A percentile compares a stretch with the other conserved stretches of the same genome.
Conservation (phyloP, 2,113 vertebrate genomes). For the Oryzias woworae region DNA sequence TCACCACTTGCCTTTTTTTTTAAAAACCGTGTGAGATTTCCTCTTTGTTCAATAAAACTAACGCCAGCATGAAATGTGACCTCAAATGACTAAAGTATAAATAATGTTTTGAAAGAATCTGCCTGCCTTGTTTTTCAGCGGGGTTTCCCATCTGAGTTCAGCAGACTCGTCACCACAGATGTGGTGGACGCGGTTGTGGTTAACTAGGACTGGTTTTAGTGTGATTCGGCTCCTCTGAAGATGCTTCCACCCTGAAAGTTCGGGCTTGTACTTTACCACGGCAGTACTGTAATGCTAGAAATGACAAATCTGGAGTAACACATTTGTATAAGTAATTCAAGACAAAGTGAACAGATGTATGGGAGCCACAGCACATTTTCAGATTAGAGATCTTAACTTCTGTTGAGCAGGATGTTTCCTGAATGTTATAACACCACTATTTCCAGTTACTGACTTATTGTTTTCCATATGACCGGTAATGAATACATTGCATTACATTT, state of each 20-base stretch:
- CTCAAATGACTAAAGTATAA: slow-evolving; percentile 35
- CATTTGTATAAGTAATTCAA: no score
- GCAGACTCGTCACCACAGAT: slow-evolving; percentile 36
- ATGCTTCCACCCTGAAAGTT: not conserved
- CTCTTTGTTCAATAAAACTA: not conserved
- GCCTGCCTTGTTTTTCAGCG: slow-evolving; percentile 5
- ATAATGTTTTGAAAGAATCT: slow-evolving; percentile 13
- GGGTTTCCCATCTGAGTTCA: slow-evolving; percentile 68
- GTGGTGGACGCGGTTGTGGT: slow-evolving; percentile 45
- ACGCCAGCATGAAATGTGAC: not conserved
- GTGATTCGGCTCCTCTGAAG: slow-evolving; percentile 25
- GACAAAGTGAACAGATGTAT: no score
- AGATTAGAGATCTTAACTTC: no score
- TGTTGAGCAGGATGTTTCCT: no score
- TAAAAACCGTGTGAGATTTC: no score
- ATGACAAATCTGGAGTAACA: not conserved
- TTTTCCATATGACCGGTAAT: no score
- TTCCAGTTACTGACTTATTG: no score
- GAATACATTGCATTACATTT: no score
- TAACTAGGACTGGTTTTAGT: not conserved
- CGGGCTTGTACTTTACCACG: not conserved
- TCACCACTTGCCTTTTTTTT: no score
- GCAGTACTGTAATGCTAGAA: not conserved
- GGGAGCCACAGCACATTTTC: no score
- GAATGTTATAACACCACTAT: no score